Percentiles rank a stretch among this genome's conserved stretches.
Evolutionary conservation across 2,888 invertebrate species (phyloP).

Genomic region (Baccha elongata): DNA sequence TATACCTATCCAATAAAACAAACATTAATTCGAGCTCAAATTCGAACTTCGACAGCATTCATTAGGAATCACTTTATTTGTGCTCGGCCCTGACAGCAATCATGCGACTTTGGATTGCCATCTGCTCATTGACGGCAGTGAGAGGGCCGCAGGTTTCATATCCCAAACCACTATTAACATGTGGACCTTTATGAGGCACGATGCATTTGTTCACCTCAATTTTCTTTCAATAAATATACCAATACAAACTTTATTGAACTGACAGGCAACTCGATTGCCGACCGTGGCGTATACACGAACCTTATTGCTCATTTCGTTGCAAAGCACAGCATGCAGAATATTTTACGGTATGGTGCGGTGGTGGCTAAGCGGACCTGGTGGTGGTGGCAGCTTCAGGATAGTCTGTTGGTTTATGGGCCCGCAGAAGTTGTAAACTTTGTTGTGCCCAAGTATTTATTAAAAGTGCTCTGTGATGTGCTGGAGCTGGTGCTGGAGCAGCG

Average conservation of each 20-base stretch:
- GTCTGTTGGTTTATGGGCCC: slow-evolving; percentile 70
- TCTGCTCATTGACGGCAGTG: background rate
- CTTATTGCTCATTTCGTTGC: slow-evolving; percentile 67
- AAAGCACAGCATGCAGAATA: background rate
- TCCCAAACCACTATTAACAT: slow-evolving; percentile 42
- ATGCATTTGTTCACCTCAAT: slow-evolving; percentile 66
- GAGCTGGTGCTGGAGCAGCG: background rate
- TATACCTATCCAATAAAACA: background rate
- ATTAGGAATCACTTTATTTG: background rate
- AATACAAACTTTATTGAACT: slow-evolving; percentile 64
- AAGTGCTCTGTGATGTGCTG: slow-evolving; percentile 40
- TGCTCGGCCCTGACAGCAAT: background rate
- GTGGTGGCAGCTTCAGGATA: background rate
- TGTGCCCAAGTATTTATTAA: slow-evolving; percentile 53
- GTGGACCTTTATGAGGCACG: slow-evolving; percentile 59
- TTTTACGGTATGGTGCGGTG: background rate
- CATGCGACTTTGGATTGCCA: background rate
- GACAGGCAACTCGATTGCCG: slow-evolving; percentile 59
- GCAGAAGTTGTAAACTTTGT: slow-evolving; percentile 65
- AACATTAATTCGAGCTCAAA: background rate
- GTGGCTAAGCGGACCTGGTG: background rate
- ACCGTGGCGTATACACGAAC: slow-evolving; percentile 28
- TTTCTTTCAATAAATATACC: slow-evolving; percentile 68
- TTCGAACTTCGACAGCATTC: background rate
- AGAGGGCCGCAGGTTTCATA: background rate